Evolutionary conservation across 2,113 vertebrate genomes (phyloP), one percentile per base, ranked within the genome.

Genomic region (Chascanopsetta lugubris): DNA sequence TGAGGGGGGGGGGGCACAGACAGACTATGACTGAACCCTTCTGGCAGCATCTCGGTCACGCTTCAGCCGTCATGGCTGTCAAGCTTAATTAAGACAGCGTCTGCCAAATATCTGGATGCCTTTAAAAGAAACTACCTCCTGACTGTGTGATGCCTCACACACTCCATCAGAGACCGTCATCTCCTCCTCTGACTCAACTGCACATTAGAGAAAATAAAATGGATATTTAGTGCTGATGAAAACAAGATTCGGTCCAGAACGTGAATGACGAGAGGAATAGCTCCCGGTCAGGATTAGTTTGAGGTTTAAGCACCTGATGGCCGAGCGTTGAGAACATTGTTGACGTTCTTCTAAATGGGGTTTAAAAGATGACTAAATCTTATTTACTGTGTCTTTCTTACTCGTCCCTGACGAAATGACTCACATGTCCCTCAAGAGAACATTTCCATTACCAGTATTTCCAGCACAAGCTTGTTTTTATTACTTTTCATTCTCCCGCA

Each of bases 61-160:
- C 69, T 72, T 68, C 47, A 57, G 49, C 70, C 53, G 57, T 64
- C 73, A 57, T 54, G 57, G 63, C 80, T 84, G 84, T 85, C 78
- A 77, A 51, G 38, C 72, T 60, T 67, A 80, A 87, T 85, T 84
- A 83, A 74, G 62, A 83, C 59, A 11, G 47, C 38, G 34, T 65
- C 42, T 79, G 63, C 64, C 79, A 85, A 84, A 75, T 75, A 72
- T 68, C 58, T 66, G 49, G 34, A 40, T 69, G 63, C 63, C 60
- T 83, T 71, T 83, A 74, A 72, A 56, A 79, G 75, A 64, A 72
- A 56, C 56, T 20, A 46, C 69, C 54, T 57, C 51, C 20, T 59
- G 69, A 57, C 66, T 63, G 60, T n/a, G n/a, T n/a, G 46, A 42
- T 45, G 57, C 32, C 42, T 71, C 22, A 21, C 42, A 18, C 42